Evolutionary conservation across 2,888 invertebrate genomes (phyloP).

Genomic region (Sinodicranocentrus sp.): DNA sequence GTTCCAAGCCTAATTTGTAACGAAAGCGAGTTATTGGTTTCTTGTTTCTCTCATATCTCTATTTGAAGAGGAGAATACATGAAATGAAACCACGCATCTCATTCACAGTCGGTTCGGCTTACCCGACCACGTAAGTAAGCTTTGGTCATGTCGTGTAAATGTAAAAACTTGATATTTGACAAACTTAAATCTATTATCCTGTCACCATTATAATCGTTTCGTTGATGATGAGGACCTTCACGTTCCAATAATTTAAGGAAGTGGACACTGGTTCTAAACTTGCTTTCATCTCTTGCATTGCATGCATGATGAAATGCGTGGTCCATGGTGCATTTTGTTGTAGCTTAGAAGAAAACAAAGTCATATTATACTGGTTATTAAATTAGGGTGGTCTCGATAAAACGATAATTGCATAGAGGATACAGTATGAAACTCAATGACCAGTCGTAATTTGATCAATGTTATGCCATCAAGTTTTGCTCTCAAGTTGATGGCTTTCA

Average conservation of each 20-base stretch:
- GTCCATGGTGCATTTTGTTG: not conserved
- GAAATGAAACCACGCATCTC: too few relatives aligned
- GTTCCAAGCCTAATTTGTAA: slow-evolving; percentile 56
- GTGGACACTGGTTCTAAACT: slow-evolving; percentile 2
- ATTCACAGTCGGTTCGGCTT: too few relatives aligned
- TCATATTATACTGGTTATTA: too few relatives aligned
- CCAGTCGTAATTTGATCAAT: slow-evolving; percentile 19
- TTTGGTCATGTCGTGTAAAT: not conserved
- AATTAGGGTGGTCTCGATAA: too few relatives aligned
- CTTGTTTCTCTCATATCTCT: too few relatives aligned
- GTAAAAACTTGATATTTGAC: slow-evolving; percentile 22
- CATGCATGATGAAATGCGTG: not conserved
- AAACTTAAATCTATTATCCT: slow-evolving; percentile 13
- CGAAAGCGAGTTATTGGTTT: too few relatives aligned
- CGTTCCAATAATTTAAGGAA: slow-evolving; percentile 61
- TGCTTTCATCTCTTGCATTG: not conserved
- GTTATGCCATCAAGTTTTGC: not conserved
- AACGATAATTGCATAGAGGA: not conserved
- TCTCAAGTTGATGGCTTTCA: too few relatives aligned
- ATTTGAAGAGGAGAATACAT: too few relatives aligned
- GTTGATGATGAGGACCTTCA: slow-evolving; percentile 38
- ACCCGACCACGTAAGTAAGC: too few relatives aligned
- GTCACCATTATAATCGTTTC: slow-evolving; percentile 28
- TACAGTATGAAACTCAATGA: slow-evolving; percentile 3
- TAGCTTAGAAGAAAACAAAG: not conserved